phyloP scores from a whole-genome alignment of 1,140 invertebrate species.

The Colletes latitarsis region DNA sequence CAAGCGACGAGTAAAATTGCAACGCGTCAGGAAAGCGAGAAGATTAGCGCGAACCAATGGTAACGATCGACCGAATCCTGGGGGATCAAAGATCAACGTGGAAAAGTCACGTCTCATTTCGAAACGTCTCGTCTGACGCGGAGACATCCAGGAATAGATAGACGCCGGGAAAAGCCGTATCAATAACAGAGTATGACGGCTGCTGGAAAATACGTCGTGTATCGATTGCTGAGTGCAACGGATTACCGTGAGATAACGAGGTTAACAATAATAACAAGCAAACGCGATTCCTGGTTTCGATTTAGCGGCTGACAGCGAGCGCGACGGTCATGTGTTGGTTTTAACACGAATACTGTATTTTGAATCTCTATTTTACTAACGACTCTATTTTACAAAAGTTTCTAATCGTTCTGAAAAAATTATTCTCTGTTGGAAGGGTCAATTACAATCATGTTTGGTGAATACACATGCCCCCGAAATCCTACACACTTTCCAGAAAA shows the following conservation, averaged over 20 bases:
- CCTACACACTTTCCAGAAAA: too few species aligned
- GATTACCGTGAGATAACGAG: slow-evolving; percentile 8
- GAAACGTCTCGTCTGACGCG: background rate
- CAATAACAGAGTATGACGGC: slow-evolving; percentile 6
- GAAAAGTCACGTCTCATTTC: background rate
- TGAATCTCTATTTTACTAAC: too few species aligned
- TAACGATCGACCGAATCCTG: background rate
- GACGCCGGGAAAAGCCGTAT: background rate
- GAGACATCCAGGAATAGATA: slow-evolving; percentile 11
- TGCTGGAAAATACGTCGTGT: slow-evolving; percentile 5
- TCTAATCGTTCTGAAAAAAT: too few species aligned
- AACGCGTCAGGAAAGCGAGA: background rate
- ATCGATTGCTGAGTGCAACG: background rate
- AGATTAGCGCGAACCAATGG: background rate
- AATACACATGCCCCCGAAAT: too few species aligned
- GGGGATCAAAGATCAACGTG: background rate
- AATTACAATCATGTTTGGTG: too few species aligned
- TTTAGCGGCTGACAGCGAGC: background rate
- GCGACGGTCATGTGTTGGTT: background rate
- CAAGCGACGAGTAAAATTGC: background rate
- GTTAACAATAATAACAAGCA: slow-evolving; percentile 14
- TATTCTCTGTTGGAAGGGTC: too few species aligned
- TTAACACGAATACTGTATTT: too few species aligned
- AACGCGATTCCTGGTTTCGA: background rate
- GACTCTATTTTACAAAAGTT: too few species aligned